These are phyloP conservation scores for Sinonovacula constricta DNA, from an alignment of 1,140 invertebrate genomes.

Conservation along the genomic window DNA sequence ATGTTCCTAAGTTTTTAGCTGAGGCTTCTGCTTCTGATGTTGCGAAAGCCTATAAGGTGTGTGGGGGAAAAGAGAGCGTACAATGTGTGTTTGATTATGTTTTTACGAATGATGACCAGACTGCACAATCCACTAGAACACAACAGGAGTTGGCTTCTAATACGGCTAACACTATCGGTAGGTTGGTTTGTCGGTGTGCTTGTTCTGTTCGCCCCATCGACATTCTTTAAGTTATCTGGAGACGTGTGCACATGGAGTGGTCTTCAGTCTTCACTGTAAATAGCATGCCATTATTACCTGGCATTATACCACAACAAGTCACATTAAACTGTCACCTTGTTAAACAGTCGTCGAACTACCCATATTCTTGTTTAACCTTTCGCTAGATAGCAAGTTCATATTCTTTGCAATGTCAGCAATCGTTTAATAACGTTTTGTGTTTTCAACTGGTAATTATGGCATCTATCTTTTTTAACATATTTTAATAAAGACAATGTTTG, in stretches of 20 bases:
- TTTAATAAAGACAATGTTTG: too few relatives aligned
- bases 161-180: background rate
- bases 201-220: background rate
- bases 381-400: too few relatives aligned
- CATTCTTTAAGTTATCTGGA: background rate
- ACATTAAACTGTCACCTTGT: background rate
- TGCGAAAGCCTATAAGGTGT: background rate
- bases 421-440: too few relatives aligned
- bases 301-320: background rate
- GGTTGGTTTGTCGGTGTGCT: background rate
- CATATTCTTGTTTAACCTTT: too few relatives aligned
- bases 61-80: background rate
- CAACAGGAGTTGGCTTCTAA: background rate
- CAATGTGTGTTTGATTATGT: conserved; percentile 15
- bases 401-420: too few relatives aligned
- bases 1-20: background rate
- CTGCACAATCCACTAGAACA: background rate
- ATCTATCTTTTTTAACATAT: too few relatives aligned
- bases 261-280: background rate
- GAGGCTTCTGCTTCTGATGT: background rate
- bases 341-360: background rate
- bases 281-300: background rate
- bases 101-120: background rate
- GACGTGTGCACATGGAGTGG: background rate
- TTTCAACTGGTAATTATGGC: too few relatives aligned